Base-by-base conservation (phyloP, 2,888 invertebrate genomes). In the Hartigia nigra region DNA sequence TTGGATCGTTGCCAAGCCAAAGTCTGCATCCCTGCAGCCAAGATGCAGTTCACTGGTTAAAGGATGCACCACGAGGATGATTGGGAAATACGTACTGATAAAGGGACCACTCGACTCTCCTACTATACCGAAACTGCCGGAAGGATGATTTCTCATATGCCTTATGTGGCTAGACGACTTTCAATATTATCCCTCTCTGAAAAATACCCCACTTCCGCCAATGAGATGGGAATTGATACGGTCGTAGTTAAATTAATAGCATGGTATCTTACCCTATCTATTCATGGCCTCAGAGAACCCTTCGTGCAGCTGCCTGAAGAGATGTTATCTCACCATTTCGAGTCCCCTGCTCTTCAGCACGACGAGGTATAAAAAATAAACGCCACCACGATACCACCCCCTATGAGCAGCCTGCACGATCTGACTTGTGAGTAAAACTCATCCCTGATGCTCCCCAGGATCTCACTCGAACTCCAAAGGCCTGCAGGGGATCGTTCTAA, bases 1-100 rank as follows among this genome's bases (percentile, higher is more conserved):
- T 85, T 88, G 88, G 88, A 87, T 77, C 81, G 70, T 78, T 76
- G 87, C 88, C 88, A 88, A 88, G 77, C 80, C 80, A 85, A 87
- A 88, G 88, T 87, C 87, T 87, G 84, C 83, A 77, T 81, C 77
- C 39, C 74, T 78, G 78, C 75, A 76, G 80, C 31, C 31, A 80
- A 83, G 81, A 78, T 83, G 84, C 85, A 81, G 79, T 80, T 80
- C 77, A 23, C 55, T 1, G 55, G 23, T 55, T 55, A 55, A 23
- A 55, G 55, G 23, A 55, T 55, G 55, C 55, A 55, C 55, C 55
- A 23, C 55, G 55, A 9, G 23, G 55, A 55, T 55, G 23, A 55
- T 55, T 55, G 55, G 23, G 55, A 55, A 55, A 55, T 14, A 55
- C 23, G 23, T 55, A 55, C 55, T 9, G 55, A 55, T 55, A 23